phyloP scores from a whole-genome alignment of 2,797 vertebrate species.

The Platyrinchus mystaceus region DNA sequence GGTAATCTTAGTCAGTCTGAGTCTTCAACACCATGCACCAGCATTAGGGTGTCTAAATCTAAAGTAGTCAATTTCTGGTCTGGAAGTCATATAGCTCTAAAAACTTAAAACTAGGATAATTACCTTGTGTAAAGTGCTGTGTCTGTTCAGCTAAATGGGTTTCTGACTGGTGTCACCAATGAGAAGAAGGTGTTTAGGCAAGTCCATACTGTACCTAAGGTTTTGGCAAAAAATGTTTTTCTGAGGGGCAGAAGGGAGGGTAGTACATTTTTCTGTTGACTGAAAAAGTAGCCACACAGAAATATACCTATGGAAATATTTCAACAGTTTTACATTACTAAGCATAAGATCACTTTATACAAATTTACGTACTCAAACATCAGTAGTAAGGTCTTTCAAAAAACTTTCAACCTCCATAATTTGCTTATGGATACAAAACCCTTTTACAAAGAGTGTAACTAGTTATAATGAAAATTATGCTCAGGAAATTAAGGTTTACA shows the following conservation, averaged over 20 bases:
- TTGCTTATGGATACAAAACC: neutral
- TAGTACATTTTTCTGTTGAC: neutral
- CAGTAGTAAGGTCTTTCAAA: neutral
- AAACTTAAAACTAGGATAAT: neutral
- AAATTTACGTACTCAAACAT: neutral
- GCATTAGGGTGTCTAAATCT: neutral
- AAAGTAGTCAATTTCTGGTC: neutral
- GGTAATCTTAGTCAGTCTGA: neutral
- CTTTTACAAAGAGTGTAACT: neutral
- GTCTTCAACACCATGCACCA: neutral
- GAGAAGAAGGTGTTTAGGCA: neutral
- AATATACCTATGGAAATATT: neutral
- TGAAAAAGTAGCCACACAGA: neutral
- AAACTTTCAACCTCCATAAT: neutral
- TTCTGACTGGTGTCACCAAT: neutral
- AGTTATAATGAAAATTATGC: neutral
- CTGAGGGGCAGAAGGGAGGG: rapidly evolving
- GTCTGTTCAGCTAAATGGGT: neutral
- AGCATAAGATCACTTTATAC: neutral
- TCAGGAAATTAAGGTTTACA: neutral
- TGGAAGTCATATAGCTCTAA: neutral
- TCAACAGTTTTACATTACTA: neutral
- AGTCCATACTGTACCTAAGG: neutral
- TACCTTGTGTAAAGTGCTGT: rapidly evolving
- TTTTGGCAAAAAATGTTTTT: neutral